Base-by-base conservation (phyloP, 2,797 vertebrate species). In the Ambastaia sidthimunki region DNA sequence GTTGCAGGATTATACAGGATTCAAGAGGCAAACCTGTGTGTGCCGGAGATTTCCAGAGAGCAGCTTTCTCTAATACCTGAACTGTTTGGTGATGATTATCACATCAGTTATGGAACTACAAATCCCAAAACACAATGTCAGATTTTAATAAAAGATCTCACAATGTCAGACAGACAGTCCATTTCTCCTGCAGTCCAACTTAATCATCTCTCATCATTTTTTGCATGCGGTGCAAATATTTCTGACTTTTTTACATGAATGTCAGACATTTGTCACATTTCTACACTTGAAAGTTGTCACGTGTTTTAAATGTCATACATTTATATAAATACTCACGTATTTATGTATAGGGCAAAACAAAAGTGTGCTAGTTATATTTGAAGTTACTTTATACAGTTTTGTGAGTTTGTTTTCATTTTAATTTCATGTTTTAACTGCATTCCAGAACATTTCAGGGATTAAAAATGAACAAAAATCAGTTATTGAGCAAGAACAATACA, bases 1-100 rank as follows among this genome's bases (percentile, higher is more conserved):
- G 71, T 83, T 81, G 72, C 57, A 44, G 76, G 79, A 79, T 81
- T 85, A 85, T 47, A 74, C 19, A n/a, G 67, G 75, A 85, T 79
- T 79, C 74, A 71, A 65, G 75, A 72, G 76, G 74, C 74, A 81
- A 81, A 85, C 76, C 78, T 80, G 59, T 74, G 60, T 66, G 57
- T 81, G 66, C 41, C 65, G 60, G 80, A 68, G 78, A 78, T 78
- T 71, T 80, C 71, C 67, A 82, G 34, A 66, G 59, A 5, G n/a
- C 65, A 66, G 74, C 28, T 74, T 23, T 80, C 48, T 80, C 71
- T 67, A 80, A 75, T 80, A 65, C 70, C 44, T 70, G 69, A 74
- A 82, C 69, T 76, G 57, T 80, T 76, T 70, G 41, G 41, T 71
- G 71, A 73, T 80, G 73, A 80, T 78, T 85, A 78, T 47, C 70